Conservation (phyloP, 92 coral and sea anemone genomes). For the Diadumene lineata region DNA sequence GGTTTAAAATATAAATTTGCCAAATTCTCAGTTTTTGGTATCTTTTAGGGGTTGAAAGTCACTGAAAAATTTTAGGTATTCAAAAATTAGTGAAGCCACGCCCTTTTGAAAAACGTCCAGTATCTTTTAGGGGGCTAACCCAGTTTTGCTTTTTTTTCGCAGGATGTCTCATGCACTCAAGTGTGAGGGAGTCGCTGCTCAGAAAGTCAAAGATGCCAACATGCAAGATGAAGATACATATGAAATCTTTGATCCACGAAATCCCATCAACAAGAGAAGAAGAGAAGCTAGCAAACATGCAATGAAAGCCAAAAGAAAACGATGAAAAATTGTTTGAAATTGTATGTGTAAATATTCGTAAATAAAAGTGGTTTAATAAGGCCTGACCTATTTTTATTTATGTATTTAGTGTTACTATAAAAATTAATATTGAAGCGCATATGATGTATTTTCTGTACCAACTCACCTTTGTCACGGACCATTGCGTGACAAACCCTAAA, state of each 20-base stretch:
- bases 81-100: too few species aligned
- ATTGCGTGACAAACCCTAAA: too few species aligned
- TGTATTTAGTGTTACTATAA: too few species aligned
- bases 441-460: too few species aligned
- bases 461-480: too few species aligned
- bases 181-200: conserved; percentile 71
- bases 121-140: neutral
- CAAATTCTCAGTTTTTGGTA: too few species aligned
- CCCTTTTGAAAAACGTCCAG: too few species aligned
- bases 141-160: neutral
- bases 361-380: neutral
- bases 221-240: conserved; percentile 85
- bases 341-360: neutral
- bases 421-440: too few species aligned
- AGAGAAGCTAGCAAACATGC: conserved; percentile 88
- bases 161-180: conserved; percentile 89
- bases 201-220: conserved; percentile 78
- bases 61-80: too few species aligned
- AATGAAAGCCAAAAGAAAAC: conserved; percentile 63
- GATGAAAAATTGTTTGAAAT: neutral
- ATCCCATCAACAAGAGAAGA: conserved; percentile 92
- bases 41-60: too few species aligned
- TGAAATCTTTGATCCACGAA: conserved; percentile 96
- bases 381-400: neutral
- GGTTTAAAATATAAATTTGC: too few species aligned